phyloP scores from a whole-genome alignment of 2,888 invertebrate genomes.

The Tenthredo scrophulariae region DNA sequence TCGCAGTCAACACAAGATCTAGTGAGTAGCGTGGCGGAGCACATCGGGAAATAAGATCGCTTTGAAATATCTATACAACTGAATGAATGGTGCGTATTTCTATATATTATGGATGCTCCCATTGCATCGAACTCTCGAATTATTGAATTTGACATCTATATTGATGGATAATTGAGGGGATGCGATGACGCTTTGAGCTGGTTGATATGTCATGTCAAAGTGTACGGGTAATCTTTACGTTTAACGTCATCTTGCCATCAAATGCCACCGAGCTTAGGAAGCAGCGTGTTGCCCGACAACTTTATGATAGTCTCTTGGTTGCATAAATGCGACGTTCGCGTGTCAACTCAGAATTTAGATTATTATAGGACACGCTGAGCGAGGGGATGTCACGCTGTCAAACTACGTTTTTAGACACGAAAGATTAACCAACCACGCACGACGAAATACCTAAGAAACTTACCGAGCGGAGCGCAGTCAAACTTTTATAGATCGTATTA shows the following conservation, averaged over 20 bases:
- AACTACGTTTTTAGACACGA: slow-evolving; percentile 45
- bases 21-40: background rate
- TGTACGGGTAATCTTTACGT: slow-evolving; percentile 15
- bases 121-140: background rate
- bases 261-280: slow-evolving; percentile 13
- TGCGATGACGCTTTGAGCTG: background rate
- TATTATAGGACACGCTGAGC: slow-evolving; percentile 8
- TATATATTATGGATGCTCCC: background rate
- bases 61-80: background rate
- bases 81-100: background rate
- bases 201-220: slow-evolving; percentile 2
- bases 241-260: slow-evolving; percentile 17
- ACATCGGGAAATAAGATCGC: background rate
- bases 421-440: slow-evolving; percentile 41
- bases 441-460: slow-evolving; percentile 27
- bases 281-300: slow-evolving; percentile 37
- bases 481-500: slow-evolving; percentile 50
- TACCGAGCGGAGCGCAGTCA: slow-evolving; percentile 26
- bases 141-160: background rate
- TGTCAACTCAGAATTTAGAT: slow-evolving; percentile 45
- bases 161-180: background rate
- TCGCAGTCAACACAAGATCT: background rate
- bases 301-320: slow-evolving; percentile 45
- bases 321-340: slow-evolving; percentile 47
- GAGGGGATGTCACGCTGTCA: slow-evolving; percentile 35